Percentiles rank a stretch among this genome's conserved stretches.
These are phyloP conservation scores for Drosophila sturtevanti DNA, from an alignment of 1,140 invertebrate species.

Conservation along the genomic window DNA sequence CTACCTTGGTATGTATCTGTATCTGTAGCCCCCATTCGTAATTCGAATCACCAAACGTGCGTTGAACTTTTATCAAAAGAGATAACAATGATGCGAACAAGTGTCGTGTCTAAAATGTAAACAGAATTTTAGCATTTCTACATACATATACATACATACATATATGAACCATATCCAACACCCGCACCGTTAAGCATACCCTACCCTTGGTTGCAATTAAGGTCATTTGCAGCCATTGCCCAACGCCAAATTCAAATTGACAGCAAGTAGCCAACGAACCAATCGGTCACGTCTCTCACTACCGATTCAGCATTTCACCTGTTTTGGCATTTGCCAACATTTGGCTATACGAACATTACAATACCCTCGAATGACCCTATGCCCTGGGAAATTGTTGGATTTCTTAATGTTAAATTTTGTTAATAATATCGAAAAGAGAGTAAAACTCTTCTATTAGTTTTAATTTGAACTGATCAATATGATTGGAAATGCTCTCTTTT, in stretches of 20 bases:
- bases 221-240: constrained; percentile 19
- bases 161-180: too few relatives aligned
- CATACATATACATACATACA: background rate
- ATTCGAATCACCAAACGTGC: constrained; percentile 37
- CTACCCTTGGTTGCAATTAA: constrained; percentile 25
- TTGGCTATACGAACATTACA: background rate
- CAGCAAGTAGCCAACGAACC: background rate
- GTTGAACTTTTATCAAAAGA: constrained; percentile 34
- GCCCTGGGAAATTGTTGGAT: too few relatives aligned
- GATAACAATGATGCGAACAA: constrained; percentile 3
- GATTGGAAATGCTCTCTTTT: too few relatives aligned
- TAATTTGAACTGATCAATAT: too few relatives aligned
- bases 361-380: too few relatives aligned
- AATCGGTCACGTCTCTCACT: constrained; percentile 18
- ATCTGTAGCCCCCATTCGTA: background rate
- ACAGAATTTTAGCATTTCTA: constrained; percentile 16
- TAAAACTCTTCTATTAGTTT: too few relatives aligned
- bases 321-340: background rate
- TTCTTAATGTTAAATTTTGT: too few relatives aligned
- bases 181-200: background rate
- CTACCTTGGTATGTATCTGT: background rate
- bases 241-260: constrained; percentile 1
- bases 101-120: background rate
- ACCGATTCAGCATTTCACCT: background rate
- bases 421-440: too few relatives aligned